Evolutionary conservation across 2,888 invertebrate genomes (phyloP).

Genomic region (Temnothorax rugatulus): DNA sequence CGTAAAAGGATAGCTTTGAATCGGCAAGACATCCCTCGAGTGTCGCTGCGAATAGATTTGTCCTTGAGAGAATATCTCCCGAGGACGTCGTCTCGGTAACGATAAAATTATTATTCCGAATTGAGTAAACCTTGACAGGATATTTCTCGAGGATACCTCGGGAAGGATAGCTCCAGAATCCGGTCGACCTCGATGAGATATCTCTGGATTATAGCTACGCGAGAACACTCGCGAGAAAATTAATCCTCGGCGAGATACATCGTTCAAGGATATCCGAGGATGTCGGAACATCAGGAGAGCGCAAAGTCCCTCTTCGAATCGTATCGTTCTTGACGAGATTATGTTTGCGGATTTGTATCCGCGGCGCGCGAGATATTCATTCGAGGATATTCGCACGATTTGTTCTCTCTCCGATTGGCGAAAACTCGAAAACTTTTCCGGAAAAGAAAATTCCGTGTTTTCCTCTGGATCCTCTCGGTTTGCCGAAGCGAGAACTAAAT

Average conservation of each 20-base stretch:
- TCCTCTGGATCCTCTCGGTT: neutral
- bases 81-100: neutral
- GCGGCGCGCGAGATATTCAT: neutral
- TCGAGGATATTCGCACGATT: slow-evolving; percentile 22
- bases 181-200: neutral
- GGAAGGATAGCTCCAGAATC: neutral
- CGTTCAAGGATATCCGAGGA: slow-evolving; percentile 9
- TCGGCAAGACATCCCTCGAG: neutral
- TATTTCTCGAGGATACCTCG: neutral
- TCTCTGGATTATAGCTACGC: neutral
- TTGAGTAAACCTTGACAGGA: neutral
- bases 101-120: slow-evolving; percentile 18
- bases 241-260: slow-evolving; percentile 13
- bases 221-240: slow-evolving; percentile 16
- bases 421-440: slow-evolving; percentile 11
- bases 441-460: neutral
- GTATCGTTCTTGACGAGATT: neutral
- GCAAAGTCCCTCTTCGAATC: neutral
- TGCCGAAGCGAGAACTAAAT: slow-evolving; percentile 14
- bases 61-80: slow-evolving; percentile 19
- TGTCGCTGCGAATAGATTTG: slow-evolving; percentile 17
- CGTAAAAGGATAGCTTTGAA: neutral
- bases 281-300: neutral
- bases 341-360: neutral
- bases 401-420: slow-evolving; percentile 16